Base-by-base conservation (phyloP, 2,797 vertebrate species). In the Aulostomus chinensis region DNA sequence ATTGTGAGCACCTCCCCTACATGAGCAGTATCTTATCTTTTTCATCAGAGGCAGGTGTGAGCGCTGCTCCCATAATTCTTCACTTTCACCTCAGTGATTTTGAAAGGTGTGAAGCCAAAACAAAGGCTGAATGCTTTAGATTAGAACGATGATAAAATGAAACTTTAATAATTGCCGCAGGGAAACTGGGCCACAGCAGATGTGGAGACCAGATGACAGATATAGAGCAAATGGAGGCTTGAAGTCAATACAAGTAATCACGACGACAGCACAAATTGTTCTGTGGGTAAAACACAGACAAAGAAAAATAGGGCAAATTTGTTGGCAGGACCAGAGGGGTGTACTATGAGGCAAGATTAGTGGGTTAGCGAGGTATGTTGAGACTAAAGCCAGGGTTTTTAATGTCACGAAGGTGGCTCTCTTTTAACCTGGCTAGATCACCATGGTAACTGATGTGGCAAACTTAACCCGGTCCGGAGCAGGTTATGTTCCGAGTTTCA, bases 81-180 rank as follows among this genome's bases (percentile, higher is more conserved):
- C 25, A 37, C 26, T 7, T 15, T 25, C 13, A 21, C 50, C 48
- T 12, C 36, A 0, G 34, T 46, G 30, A 40, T 2, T 41, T 57
- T 39, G 21, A 17, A 52, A 62, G 54, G 59, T 70, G 79, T 15
- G 15, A 25, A 25, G 30, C 52, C 31, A 58, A 65, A 72, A 73
- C 54, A 61, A 78, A 66, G 61, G 42, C 51, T 9, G 51, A 47
- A 52, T 5, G 22, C 34, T 70, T 73, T 67, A 63, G 66, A 80
- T 80, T 60, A 62, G 33, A 73, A 53, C 52, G 49, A 64, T 64
- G 70, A 81, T 73, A 58, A 58, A 72, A 74, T 74, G 15, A 76
- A 83, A 76, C 41, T 78, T 78, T 73, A 61, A 80, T 81, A 69
- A 65, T 65, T 43, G 52, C 55, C 2, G 1, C 7, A 34, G 60